Base-by-base conservation (phyloP, 2,113 vertebrate genomes). In the Notiomystis cincta region DNA sequence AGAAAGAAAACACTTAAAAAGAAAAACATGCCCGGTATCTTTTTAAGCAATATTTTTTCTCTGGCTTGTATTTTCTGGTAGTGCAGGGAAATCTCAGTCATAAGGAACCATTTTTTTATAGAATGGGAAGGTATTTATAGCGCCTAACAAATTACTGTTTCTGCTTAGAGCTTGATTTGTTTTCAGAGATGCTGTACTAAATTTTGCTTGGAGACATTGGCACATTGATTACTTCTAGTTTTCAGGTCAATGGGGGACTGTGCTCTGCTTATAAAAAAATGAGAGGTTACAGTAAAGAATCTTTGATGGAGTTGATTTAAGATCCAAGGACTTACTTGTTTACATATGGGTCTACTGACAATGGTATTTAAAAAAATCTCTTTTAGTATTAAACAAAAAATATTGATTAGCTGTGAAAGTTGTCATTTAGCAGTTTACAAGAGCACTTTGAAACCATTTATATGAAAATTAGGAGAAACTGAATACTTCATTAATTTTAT, bases 371-470 rank as follows among this genome's bases (percentile, higher is more conserved):
- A 89, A 96, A 96, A 90, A 82, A 44, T 73, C 93, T 65, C 51
- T 95, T 97, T 93, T 80, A 89, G 56, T 78, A 82, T 82, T 66
- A 98, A 96, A 94, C 93, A 93, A 73, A 94, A 94, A 69, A 27
- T 93, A 97, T 93, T 95, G 96, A 98, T 97, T 97, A 67, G 54
- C 72, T 96, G 62, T 95, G 91, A 97, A 97, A 82, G 76, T 77
- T 98, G 85, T 96, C 69, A 97, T 98, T 97, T 97, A 92, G 81
- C 64, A 91, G 89, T 96, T 97, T 95, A 65, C 57, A 92, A 93
- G 65, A 96, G 82, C 89, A 97, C 83, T 97, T 93, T 87, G 89
- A 97, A 97, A 91, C 69, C 69, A 97, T 98, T 98, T 96, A 92
- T 53, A 84, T 78, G 80, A 90, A 96, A n/a, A 90, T 93, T 93